Conservation (phyloP, 2,113 vertebrate genomes). For the Zosterops lateralis region DNA sequence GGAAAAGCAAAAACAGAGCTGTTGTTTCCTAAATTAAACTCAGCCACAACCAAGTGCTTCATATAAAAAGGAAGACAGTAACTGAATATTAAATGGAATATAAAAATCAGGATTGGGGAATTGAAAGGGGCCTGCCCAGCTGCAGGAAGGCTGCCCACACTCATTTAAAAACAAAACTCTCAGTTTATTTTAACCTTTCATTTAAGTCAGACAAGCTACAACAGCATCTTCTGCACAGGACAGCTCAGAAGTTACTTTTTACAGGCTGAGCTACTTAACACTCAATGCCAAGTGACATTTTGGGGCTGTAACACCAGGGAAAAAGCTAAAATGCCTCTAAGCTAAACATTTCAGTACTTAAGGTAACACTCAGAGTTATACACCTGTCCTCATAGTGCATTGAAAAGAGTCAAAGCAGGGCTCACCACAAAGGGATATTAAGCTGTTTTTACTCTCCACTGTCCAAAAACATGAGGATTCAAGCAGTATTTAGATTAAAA, state of each 20-base stretch:
- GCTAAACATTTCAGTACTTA: neutral
- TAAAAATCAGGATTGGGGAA: neutral
- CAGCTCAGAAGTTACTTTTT: neutral
- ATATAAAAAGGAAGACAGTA: neutral
- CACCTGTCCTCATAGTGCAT: neutral
- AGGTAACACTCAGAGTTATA: neutral
- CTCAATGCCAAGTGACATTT: neutral
- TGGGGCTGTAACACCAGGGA: neutral
- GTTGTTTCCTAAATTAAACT: neutral
- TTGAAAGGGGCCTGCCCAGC: neutral
- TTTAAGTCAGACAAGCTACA: neutral
- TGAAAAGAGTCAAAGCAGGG: neutral
- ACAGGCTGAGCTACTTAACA: neutral
- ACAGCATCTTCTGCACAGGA: neutral
- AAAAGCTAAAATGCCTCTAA: neutral
- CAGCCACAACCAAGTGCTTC: neutral
- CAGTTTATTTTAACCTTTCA: neutral
- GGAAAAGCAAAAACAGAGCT: neutral
- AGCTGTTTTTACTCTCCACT: neutral
- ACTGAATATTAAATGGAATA: neutral
- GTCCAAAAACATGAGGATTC: rapidly evolving
- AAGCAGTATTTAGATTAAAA: neutral
- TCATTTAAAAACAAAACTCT: neutral
- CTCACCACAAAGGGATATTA: neutral
- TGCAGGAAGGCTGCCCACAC: neutral